Base-by-base conservation (phyloP, 2,888 invertebrate species). In the Mycogona germanica region DNA sequence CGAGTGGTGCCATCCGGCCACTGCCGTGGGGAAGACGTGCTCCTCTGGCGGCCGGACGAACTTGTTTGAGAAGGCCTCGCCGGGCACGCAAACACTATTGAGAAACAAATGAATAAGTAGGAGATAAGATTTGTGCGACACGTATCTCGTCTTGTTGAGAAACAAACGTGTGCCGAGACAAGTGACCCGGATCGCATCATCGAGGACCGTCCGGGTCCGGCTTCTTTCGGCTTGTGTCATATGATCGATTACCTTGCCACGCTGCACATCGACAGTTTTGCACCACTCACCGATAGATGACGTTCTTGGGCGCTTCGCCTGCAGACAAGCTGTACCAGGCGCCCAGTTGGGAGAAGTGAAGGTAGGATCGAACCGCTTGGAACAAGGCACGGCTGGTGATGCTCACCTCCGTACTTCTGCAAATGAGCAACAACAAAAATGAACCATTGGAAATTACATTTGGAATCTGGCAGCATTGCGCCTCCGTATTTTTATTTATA, bases 291-390 rank as follows among this genome's bases (percentile, higher is more conserved):
- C 80, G 78, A 74, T 81, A 84, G 60, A 78, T 76, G 59, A 82
- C 74, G 51, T 70, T 66, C 28, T 66, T 62, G 3, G 74, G 74
- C 23, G 66, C 62, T 32, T 62, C 63, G 44, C 74, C 74, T 53
- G 67, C 64, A 46, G 70, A 67, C 48, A 70, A 66, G 56, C 70
- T 72, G 64, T 84, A 78, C 95, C 95, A 96, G 53, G 95, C 91
- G 49, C 91, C 87, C 61, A 96, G 80, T 75, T 96, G 95, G 4
- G 95, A 96, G 75, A 96, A 96, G 74, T 93, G 91, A 57, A 96
- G 78, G 71, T 92, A 91, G 5, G 95, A 95, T 59, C 92, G 80
- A 46, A 96, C 84, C 48, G 95, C 95, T 72, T 88, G 89, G 66
- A 92, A 78, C 62, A 96, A 75, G 70, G 87, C 87, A 64, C 83